Percentiles rank a stretch among this genome's conserved stretches.
Conservation (phyloP, 2,113 vertebrate genomes). For the Callospermophilus lateralis region DNA sequence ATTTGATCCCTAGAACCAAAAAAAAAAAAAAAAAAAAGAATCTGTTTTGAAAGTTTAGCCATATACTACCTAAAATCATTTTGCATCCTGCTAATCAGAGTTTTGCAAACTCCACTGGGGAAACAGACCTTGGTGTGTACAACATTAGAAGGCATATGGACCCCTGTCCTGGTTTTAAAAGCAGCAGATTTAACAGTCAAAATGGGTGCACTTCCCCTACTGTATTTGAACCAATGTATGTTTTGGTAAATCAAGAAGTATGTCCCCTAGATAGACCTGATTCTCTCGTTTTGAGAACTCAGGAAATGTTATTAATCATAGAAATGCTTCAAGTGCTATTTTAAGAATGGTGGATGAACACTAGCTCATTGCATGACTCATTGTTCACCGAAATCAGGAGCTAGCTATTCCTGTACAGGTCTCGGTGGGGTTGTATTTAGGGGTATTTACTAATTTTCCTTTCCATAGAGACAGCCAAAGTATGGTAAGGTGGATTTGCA, state of each 20-base stretch:
- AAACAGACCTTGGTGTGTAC: not conserved
- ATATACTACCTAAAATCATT: not conserved
- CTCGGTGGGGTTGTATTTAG: slow-evolving; percentile 36
- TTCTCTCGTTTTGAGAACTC: slow-evolving; percentile 76
- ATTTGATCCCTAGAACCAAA: not conserved
- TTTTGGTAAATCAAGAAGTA: slow-evolving; percentile 48
- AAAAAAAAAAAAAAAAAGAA: not conserved
- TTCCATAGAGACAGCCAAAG: slow-evolving; percentile 63
- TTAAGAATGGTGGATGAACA: slow-evolving; percentile 58
- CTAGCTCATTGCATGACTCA: slow-evolving; percentile 59
- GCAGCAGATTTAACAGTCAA: not conserved
- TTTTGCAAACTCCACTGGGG: not conserved
- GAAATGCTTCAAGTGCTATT: slow-evolving; percentile 55
- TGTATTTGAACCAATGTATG: not conserved
- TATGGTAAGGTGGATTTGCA: not conserved
- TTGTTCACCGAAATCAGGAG: slow-evolving; percentile 66
- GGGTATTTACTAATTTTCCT: slow-evolving; percentile 65
- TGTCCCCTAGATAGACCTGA: slow-evolving; percentile 62
- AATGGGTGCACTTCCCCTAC: not conserved
- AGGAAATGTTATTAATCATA: slow-evolving; percentile 80
- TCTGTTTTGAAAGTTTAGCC: not conserved
- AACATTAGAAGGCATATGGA: not conserved
- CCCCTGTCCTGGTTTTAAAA: slow-evolving; percentile 37
- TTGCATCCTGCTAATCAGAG: not conserved
- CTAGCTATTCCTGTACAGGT: slow-evolving; percentile 2